These are phyloP conservation scores for Lepus townsendii DNA, from an alignment of 2,797 vertebrate genomes.

Conservation along the genomic window DNA sequence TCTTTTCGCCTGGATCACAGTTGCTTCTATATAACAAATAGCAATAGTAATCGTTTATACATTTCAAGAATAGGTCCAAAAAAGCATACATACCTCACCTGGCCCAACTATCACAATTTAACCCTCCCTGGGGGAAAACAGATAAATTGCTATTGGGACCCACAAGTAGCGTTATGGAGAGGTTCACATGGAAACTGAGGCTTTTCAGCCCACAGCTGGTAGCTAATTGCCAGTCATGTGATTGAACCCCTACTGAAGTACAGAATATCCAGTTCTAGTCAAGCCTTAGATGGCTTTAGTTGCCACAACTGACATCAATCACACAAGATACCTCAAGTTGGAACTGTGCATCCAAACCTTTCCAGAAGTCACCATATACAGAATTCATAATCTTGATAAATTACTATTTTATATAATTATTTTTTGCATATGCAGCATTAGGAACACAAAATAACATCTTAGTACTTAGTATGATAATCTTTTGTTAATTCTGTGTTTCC, in stretches of 20 bases:
- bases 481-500: neutral
- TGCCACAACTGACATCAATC: neutral
- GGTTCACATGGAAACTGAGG: neutral
- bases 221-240: neutral
- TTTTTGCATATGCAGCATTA: neutral
- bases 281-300: neutral
- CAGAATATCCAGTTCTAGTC: neutral
- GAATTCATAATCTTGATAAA: neutral
- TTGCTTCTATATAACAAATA: neutral
- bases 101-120: neutral
- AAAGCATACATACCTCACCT: neutral
- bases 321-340: neutral
- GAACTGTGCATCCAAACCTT: rapidly evolving
- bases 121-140: neutral
- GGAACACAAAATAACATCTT: neutral
- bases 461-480: neutral
- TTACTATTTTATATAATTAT: neutral
- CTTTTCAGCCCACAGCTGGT: neutral
- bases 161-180: neutral
- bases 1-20: neutral
- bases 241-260: neutral
- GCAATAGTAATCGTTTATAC: neutral
- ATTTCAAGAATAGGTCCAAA: neutral
- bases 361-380: neutral
- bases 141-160: neutral